Conservation (phyloP, 1,140 invertebrate species). For the Philotrypesis tridentata region DNA sequence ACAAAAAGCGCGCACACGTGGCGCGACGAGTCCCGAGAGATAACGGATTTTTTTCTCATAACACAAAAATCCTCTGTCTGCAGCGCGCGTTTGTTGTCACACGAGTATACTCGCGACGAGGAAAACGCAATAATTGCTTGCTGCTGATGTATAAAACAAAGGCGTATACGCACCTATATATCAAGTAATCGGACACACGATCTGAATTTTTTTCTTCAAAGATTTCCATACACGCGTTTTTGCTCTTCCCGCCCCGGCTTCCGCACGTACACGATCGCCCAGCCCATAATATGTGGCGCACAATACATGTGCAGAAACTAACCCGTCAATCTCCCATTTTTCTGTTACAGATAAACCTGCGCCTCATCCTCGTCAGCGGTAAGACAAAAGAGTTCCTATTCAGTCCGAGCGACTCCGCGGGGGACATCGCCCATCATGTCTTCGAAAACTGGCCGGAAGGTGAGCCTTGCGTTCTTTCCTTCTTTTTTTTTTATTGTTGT, state of each 20-base stretch:
- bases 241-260: background rate
- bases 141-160: background rate
- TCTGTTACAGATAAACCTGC: conserved; percentile 93
- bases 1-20: background rate
- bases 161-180: too few relatives aligned
- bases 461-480: conserved; percentile 66
- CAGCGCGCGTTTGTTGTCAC: too few relatives aligned
- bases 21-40: background rate
- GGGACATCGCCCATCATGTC: conserved; percentile 98
- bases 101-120: too few relatives aligned
- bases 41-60: background rate
- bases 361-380: conserved; percentile 97
- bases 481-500: too few relatives aligned
- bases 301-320: too few relatives aligned
- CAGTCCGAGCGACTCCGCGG: conserved; percentile 95
- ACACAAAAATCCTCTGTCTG: too few relatives aligned
- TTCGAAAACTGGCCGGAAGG: conserved; percentile 99
- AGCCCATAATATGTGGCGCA: background rate
- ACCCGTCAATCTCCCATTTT: conserved; percentile 48
- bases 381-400: conserved; percentile 99
- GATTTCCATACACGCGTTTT: background rate
- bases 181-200: background rate
- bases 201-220: too few relatives aligned
- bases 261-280: too few relatives aligned
- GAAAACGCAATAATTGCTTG: too few relatives aligned